Evolutionary conservation across 2,113 vertebrate species (phyloP), one percentile per base, ranked within the genome.

Genomic region (Sardina pilchardus): DNA sequence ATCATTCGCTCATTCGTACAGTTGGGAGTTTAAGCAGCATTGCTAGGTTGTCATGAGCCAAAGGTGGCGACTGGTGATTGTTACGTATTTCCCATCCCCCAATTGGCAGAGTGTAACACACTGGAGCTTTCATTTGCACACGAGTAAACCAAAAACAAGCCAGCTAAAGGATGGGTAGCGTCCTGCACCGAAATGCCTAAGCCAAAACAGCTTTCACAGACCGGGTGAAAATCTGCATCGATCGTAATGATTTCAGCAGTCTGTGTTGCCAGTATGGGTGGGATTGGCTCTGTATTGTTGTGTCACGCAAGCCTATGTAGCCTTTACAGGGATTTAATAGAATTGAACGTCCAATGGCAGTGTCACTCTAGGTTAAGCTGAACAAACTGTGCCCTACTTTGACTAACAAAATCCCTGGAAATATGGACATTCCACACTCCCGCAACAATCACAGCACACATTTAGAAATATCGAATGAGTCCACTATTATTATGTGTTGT

Each of bases 321-420:
- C 71, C 71, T 78, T 78, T 78, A 78, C 30, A 34, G 71, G 30
- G 71, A 78, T 78, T 78, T 78, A 17, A 34, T 36, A 36, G 26
- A 78, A 78, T 14, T 78, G 26, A 78, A 78, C 14, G 30, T 34
- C 26, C 30, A 16, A 36, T 17, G 34, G 30, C 71, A 34, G 71
- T 78, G 71, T 78, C 71, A 78, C 10, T 78, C 71, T 34, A 36
- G 71, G 26, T 78, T 78, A 78, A 78, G 71, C 71, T 78, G 71
- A 78, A 36, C 30, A 78, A 36, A 78, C 16, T 78, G 71, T 78
- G 71, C 12, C 71, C 71, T 78, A 78, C 71, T 78, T 78, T 78
- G 3, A 34, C 30, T 34, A 17, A 17, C 71, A 78, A 78, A 78
- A 78, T 78, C 71, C 71, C 30, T 78, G 71, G 71, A 78, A 78